A percentile compares a stretch with the other conserved stretches of the same genome.
Conservation (phyloP, 2,113 vertebrate species). For the Choloepus hoffmanni region DNA sequence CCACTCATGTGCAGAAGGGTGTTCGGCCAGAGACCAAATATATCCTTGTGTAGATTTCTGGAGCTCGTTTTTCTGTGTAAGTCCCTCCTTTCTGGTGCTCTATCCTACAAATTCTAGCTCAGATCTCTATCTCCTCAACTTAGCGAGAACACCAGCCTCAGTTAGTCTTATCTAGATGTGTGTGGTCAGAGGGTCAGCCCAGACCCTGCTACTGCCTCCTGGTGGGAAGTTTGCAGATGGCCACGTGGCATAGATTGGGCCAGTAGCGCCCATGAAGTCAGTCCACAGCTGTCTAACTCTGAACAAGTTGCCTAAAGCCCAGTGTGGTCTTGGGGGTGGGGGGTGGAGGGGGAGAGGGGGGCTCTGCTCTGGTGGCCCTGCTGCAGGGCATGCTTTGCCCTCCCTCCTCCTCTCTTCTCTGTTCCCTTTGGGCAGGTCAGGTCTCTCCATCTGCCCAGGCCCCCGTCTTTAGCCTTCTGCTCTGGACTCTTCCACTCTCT, state of each 20-base stretch:
- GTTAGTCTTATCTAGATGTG: neutral
- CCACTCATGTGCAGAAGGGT: too few relatives aligned
- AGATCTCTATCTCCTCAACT: neutral
- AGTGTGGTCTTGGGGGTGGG: rapidly evolving
- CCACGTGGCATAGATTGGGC: too few relatives aligned
- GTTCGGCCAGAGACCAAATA: neutral
- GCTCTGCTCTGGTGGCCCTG: neutral
- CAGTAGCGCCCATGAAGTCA: neutral
- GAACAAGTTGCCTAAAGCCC: neutral
- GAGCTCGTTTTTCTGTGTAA: neutral
- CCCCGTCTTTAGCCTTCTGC: neutral
- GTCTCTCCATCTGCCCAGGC: neutral
- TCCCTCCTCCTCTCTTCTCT: neutral
- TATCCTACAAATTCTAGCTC: neutral
- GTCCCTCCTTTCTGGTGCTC: neutral
- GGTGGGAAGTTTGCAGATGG: too few relatives aligned
- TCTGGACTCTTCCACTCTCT: neutral
- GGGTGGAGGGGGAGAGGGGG: too few relatives aligned
- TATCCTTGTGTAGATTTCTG: neutral
- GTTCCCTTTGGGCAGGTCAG: rapidly evolving
- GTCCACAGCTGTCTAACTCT: neutral
- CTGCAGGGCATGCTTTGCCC: rapidly evolving
- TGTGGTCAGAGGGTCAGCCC: neutral
- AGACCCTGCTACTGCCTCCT: rapidly evolving
- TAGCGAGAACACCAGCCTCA: neutral